Evolutionary conservation across 2,888 invertebrate species (phyloP).

Genomic region (Neoscelio sp.): DNA sequence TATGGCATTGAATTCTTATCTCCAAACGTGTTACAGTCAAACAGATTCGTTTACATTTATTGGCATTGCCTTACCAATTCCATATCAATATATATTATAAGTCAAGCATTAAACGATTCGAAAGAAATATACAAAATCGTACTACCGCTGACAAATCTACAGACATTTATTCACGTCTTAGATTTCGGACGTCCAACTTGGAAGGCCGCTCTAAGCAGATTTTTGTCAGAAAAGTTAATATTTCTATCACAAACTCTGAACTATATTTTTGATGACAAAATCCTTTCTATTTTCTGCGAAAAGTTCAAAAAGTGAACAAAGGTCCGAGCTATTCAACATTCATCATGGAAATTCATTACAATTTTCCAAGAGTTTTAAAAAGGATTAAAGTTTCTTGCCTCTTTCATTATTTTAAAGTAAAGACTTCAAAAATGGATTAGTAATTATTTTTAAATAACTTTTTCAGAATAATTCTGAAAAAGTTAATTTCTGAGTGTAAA

Average conservation of each 20-base stretch:
- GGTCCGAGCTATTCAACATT: constrained; percentile 17
- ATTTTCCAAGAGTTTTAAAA: background rate
- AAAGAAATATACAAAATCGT: too few relatives aligned
- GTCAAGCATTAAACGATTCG: too few relatives aligned
- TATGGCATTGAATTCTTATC: constrained; percentile 39
- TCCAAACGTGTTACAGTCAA: constrained; percentile 9
- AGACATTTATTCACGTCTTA: too few relatives aligned
- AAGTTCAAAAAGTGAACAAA: constrained; percentile 11
- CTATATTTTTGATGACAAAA: constrained; percentile 4
- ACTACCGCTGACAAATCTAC: too few relatives aligned
- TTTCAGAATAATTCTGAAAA: too few relatives aligned
- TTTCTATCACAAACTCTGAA: background rate
- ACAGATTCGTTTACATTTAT: constrained; percentile 15
- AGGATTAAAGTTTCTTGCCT: constrained; percentile 19
- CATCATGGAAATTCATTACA: constrained; percentile 1
- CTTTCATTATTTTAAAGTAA: constrained; percentile 19
- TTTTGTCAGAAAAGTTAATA: constrained; percentile 4
- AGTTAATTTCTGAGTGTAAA: too few relatives aligned
- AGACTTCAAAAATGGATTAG: too few relatives aligned
- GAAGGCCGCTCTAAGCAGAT: too few relatives aligned
- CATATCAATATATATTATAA: background rate
- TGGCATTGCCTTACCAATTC: background rate
- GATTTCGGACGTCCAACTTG: too few relatives aligned
- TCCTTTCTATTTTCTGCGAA: background rate
- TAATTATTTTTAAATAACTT: too few relatives aligned